Base-by-base conservation (phyloP, 1,140 invertebrate genomes). In the Neodiprion fabricii region DNA sequence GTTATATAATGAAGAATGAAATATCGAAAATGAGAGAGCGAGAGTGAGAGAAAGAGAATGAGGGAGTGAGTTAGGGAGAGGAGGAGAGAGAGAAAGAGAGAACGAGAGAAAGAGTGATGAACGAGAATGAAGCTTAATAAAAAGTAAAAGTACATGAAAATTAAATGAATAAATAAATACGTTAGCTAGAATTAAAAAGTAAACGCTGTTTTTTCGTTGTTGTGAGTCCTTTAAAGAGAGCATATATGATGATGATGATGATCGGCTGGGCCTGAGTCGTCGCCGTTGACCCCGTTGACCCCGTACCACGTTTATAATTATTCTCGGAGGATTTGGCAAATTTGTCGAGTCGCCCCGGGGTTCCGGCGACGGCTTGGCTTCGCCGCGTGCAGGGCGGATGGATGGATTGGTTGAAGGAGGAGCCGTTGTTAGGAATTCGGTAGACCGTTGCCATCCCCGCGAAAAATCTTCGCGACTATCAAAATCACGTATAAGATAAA, bases 1-100 rank as follows among this genome's bases (percentile, higher is more conserved):
- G 82, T 83, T 83, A 83, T 82, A 12, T 14, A 23, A 47, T 14
- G 68, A 47, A 12, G 21, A 47, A 47, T 11, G 68, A 23, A 69
- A 69, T 1, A 21, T 66, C 21, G 68, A 70, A 9, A 28, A 28
- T 70, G 9, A 8, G 68, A 28, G 68, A 17, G 68, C 7, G 68
- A 72, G 17, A 67, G 73, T 72, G 66, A 28, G 70, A 48, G 67
- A 72, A 74, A 69, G 21, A 67, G 67, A 66, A 47, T 28, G 9
- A 66, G 11, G 14, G 72, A 12, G 61, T 28, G 72, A 65, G 28
- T 10, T 71, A 67, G 69, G 53, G n/a, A 69, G 71, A 65, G 23
- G 66, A 70, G 71, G 10, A 28, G 70, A 48, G 67, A 69, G 21
- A 67, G 67, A 66, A 47, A 47, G 9, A 66, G 11, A 47, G 72